These are phyloP conservation scores for Helleia helle DNA, from an alignment of 2,888 invertebrate genomes.

Conservation along the genomic window DNA sequence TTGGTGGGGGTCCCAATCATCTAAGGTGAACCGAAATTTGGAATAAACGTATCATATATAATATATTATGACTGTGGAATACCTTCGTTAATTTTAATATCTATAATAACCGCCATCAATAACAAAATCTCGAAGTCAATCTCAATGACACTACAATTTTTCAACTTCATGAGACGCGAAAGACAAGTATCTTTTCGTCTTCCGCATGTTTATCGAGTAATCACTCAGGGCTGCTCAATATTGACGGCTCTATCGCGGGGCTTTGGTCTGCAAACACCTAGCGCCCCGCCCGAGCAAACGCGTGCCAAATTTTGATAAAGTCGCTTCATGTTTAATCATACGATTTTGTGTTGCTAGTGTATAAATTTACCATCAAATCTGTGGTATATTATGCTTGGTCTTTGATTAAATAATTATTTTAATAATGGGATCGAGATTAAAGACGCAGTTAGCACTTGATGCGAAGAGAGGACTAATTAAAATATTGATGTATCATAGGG, in stretches of 20 bases:
- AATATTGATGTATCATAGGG: too few relatives aligned
- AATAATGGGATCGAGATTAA: too few relatives aligned
- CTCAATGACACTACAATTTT: not conserved
- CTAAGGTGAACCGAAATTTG: too few relatives aligned
- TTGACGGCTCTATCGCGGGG: conserved; percentile 63
- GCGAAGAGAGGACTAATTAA: too few relatives aligned
- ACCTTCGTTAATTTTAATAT: too few relatives aligned
- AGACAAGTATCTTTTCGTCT: conserved; percentile 3
- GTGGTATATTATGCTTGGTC: too few relatives aligned
- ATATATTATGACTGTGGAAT: too few relatives aligned
- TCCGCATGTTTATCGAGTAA: conserved; percentile 49
- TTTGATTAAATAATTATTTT: too few relatives aligned
- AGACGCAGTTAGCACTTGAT: too few relatives aligned
- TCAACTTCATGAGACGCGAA: not conserved
- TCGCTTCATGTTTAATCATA: conserved; percentile 68
- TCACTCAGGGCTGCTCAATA: conserved; percentile 54
- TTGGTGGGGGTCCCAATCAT: too few relatives aligned
- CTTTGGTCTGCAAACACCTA: conserved; percentile 60
- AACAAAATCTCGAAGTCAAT: not conserved
- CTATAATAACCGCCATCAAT: too few relatives aligned
- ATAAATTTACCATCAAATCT: not conserved
- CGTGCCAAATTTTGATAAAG: conserved; percentile 71
- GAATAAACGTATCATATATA: too few relatives aligned
- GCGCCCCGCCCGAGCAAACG: conserved; percentile 53
- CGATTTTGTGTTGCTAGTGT: conserved; percentile 26